A percentile compares a stretch with the other conserved stretches of the same genome.
Evolutionary conservation across 2,113 vertebrate genomes (phyloP).

Genomic region (Dipodomys merriami): DNA sequence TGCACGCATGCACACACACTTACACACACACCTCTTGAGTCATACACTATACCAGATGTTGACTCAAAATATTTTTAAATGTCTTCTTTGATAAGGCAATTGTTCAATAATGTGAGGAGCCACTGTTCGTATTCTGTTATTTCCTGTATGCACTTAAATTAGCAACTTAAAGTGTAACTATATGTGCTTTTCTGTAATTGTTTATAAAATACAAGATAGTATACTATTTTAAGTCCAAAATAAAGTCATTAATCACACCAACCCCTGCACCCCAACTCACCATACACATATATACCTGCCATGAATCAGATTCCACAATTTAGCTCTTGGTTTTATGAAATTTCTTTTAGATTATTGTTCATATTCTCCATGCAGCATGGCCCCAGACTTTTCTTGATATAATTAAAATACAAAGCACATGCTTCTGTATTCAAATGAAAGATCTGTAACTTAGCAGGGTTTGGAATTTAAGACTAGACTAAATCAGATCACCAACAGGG

Average conservation of each 20-base stretch:
- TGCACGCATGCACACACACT: too few species aligned
- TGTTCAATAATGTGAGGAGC: too few species aligned
- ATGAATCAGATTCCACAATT: neutral
- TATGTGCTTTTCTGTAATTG: neutral
- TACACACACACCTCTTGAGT: too few species aligned
- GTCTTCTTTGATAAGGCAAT: too few species aligned
- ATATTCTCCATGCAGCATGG: neutral
- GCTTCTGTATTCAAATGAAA: slow-evolving; percentile 2
- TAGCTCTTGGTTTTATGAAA: neutral
- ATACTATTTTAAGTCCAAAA: slow-evolving; percentile 28
- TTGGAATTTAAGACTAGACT: slow-evolving; percentile 35
- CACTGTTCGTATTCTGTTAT: too few species aligned
- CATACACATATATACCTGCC: neutral
- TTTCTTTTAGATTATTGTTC: neutral
- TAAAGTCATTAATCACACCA: slow-evolving; percentile 12
- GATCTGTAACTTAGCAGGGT: neutral
- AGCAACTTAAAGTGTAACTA: slow-evolving; percentile 39
- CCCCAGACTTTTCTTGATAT: neutral
- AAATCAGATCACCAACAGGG: slow-evolving; percentile 39
- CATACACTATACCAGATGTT: too few species aligned
- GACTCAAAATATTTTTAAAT: too few species aligned
- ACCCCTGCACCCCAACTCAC: neutral
- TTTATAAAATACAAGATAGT: slow-evolving; percentile 29
- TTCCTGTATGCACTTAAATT: slow-evolving; percentile 35
- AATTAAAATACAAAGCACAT: slow-evolving; percentile 44